Conservation (phyloP, 2,888 invertebrate genomes). For the Syrphus vitripennis region DNA sequence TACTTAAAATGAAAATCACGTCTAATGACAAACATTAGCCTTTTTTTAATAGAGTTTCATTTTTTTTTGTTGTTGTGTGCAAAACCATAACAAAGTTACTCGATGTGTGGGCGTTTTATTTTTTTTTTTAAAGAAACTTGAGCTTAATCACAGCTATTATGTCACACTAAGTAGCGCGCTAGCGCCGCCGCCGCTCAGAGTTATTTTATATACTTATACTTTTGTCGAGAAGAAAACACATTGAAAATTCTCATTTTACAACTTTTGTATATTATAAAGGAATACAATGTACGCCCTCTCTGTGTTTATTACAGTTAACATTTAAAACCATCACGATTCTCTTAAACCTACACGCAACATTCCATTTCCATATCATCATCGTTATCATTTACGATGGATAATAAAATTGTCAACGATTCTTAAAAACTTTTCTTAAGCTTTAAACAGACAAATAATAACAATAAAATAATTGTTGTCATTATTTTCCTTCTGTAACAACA, state of each 20-base stretch:
- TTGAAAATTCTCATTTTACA: conserved; percentile 39
- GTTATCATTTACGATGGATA: conserved; percentile 59
- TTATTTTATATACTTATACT: too few relatives aligned
- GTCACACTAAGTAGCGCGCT: conserved; percentile 7
- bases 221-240: conserved; percentile 4
- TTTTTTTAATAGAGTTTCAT: conserved; percentile 21
- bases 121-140: conserved; percentile 5
- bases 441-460: conserved; percentile 6
- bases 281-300: neutral
- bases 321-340: neutral
- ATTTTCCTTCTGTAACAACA: conserved; percentile 9
- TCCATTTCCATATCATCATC: conserved; percentile 59
- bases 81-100: neutral
- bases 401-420: conserved; percentile 46
- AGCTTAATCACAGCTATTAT: conserved; percentile 25
- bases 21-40: conserved; percentile 48
- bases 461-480: conserved; percentile 45
- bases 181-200: neutral
- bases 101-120: neutral
- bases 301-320: neutral
- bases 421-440: conserved; percentile 52
- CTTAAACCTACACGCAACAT: neutral
- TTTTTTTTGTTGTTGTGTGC: neutral
- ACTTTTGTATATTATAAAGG: too few relatives aligned
- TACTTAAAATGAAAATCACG: conserved; percentile 43